Evolutionary conservation across 35 echinoderm and acorn worm genomes (phyloP), one percentile per base, ranked within the genome.

Genomic region (Stichopus chloronotus): DNA sequence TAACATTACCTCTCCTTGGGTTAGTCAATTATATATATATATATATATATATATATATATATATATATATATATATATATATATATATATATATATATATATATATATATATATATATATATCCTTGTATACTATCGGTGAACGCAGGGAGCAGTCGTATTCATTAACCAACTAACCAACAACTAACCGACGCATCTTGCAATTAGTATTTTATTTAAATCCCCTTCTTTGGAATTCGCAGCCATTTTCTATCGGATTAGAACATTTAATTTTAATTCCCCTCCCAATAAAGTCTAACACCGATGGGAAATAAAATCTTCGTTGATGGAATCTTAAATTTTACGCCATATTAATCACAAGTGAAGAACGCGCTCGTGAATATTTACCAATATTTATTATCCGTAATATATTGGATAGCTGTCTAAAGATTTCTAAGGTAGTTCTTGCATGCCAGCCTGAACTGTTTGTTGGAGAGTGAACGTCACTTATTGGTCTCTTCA

Each of bases 311-410:
- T 85, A 59, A 85, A 24, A 22, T 8, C 55, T 58, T 56, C 55
- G 21, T 57, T 85, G 82, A 85, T 85, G 82, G 82, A 85, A 85
- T 85, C 58, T 58, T 58, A 58, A 58, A 58, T 85, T 85, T 57
- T 85, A 17, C 58, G 82, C 56, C n/a, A 23, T 85, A 85, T 85
- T 85, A 85, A 85, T 85, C 82, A 85, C 82, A 58, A 58, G 55
- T 58, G 82, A 85, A 55, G 22, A 85, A 24, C 55, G 52, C 82
- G 56, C 56, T 16, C 5, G 54, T 58, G 82, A 19, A 85, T 85
- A 85, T 85, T 85, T 85, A 58, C 82, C 58, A 58, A 58, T 58
- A 85, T 85, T 85, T 85, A 85, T 85, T 56, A 85, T 55, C 54
- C n/a, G 58, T 85, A 85, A 58, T 58, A 85, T 85, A 85, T 58